Conservation (phyloP, 1,140 invertebrate species). For the Mya arenaria region DNA sequence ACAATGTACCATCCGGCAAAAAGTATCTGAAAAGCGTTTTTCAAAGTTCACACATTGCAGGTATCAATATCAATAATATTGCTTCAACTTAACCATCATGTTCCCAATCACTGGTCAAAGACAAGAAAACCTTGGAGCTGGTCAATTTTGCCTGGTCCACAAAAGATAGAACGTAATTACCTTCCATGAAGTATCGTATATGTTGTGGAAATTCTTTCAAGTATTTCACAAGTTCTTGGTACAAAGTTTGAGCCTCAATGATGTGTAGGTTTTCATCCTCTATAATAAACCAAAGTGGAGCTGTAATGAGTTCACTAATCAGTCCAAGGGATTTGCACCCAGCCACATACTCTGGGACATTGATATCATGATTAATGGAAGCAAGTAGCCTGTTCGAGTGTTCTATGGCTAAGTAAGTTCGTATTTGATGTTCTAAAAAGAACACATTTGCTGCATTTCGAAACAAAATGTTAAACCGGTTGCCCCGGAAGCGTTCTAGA, state of each 20-base stretch:
- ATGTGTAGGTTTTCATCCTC: slow-evolving; percentile 38
- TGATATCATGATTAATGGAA: slow-evolving; percentile 1
- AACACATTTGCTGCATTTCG: neutral
- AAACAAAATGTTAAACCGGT: slow-evolving; percentile 51
- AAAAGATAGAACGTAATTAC: slow-evolving; percentile 4
- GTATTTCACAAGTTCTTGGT: slow-evolving; percentile 19
- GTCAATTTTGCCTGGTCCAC: neutral
- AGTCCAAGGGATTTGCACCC: slow-evolving; percentile 27
- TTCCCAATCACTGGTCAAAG: slow-evolving; percentile 16
- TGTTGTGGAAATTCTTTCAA: slow-evolving; percentile 5
- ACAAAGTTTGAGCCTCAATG: neutral
- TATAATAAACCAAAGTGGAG: neutral
- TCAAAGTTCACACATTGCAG: slow-evolving; percentile 19
- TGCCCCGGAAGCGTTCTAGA: slow-evolving; percentile 31
- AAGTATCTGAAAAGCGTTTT: neutral
- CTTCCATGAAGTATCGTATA: slow-evolving; percentile 1
- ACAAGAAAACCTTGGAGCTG: neutral
- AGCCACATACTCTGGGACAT: neutral
- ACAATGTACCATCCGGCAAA: neutral
- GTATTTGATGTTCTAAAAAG: neutral
- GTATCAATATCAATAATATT: neutral
- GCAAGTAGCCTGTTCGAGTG: neutral
- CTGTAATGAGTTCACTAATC: slow-evolving; percentile 23
- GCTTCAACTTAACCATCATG: slow-evolving; percentile 22
- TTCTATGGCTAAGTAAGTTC: neutral